phyloP scores from a whole-genome alignment of 2,113 vertebrate species.

The Cavia aperea region DNA sequence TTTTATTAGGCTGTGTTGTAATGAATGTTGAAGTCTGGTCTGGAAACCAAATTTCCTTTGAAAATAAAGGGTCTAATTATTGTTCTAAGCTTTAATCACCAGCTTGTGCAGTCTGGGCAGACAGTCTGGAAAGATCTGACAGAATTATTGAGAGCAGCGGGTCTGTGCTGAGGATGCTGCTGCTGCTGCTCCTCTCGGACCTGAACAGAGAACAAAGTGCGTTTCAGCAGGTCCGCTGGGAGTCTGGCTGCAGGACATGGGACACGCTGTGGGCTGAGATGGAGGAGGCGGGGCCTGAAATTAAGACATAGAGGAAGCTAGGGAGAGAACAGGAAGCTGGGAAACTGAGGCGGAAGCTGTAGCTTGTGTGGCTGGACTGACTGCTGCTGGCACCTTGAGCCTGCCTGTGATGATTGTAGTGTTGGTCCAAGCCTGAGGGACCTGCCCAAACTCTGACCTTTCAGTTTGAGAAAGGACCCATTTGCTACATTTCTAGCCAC shows the following conservation, averaged over 20 bases:
- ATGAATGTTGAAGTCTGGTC: constrained; percentile 54
- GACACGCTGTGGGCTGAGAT: background rate
- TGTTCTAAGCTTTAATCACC: constrained; percentile 64
- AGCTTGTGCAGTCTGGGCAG: constrained; percentile 41
- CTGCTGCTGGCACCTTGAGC: accelerated
- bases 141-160: background rate
- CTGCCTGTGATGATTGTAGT: accelerated
- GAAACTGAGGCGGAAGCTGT: background rate
- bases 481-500: accelerated
- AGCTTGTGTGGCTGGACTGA: background rate
- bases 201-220: background rate
- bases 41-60: constrained; percentile 58
- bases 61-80: constrained; percentile 61
- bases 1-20: constrained; percentile 62
- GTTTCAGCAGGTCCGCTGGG: background rate
- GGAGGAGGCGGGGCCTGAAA: background rate
- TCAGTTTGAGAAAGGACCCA: accelerated
- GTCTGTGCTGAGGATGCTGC: background rate
- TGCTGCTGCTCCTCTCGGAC: background rate
- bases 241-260: background rate
- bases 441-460: background rate
- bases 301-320: background rate
- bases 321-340: background rate
- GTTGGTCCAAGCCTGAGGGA: background rate
- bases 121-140: constrained; percentile 29